A percentile compares a stretch with the other conserved stretches of the same genome.
Evolutionary conservation across 2,797 vertebrate species (phyloP).

Genomic region (Chelmon rostratus): DNA sequence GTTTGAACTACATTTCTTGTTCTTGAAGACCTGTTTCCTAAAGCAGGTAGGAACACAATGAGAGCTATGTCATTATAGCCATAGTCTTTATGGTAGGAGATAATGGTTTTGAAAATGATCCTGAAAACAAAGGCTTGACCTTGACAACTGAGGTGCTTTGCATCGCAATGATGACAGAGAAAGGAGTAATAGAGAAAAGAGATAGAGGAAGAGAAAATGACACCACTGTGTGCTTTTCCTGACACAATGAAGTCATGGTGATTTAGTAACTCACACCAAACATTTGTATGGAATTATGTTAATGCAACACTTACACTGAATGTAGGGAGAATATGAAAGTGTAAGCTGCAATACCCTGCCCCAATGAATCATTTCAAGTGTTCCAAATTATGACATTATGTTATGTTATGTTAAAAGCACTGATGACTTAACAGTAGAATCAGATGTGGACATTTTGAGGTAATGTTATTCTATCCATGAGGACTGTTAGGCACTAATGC

Average conservation of each 20-base stretch:
- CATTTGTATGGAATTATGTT: slow-evolving; percentile 50
- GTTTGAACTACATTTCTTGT: slow-evolving; percentile 45
- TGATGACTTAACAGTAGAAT: slow-evolving; percentile 37
- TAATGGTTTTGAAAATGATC: slow-evolving; percentile 78
- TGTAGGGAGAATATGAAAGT: slow-evolving; percentile 10
- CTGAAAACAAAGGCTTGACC: slow-evolving; percentile 74
- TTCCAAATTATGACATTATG: slow-evolving; percentile 29
- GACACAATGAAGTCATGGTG: slow-evolving; percentile 70
- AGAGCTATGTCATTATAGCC: slow-evolving; percentile 64
- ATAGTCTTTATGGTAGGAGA: slow-evolving; percentile 73
- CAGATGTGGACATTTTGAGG: slow-evolving; percentile 52
- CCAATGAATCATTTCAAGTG: slow-evolving; percentile 24
- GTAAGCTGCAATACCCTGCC: not conserved
- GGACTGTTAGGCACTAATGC: slow-evolving; percentile 6
- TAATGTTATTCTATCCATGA: slow-evolving; percentile 64
- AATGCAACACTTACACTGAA: slow-evolving; percentile 43
- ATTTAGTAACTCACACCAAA: slow-evolving; percentile 67
- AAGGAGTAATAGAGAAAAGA: slow-evolving; percentile 47
- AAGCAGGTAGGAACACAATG: slow-evolving; percentile 65
- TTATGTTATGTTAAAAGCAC: slow-evolving; percentile 23
- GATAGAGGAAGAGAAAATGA: slow-evolving; percentile 72
- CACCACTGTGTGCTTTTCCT: slow-evolving; percentile 63
- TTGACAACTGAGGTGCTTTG: slow-evolving; percentile 68
- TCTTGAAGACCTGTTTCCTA: slow-evolving; percentile 66
- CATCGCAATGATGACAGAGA: slow-evolving; percentile 61